These are phyloP conservation scores for Chrysomela aeneicollis DNA, from an alignment of 2,888 invertebrate species.

Conservation along the genomic window DNA sequence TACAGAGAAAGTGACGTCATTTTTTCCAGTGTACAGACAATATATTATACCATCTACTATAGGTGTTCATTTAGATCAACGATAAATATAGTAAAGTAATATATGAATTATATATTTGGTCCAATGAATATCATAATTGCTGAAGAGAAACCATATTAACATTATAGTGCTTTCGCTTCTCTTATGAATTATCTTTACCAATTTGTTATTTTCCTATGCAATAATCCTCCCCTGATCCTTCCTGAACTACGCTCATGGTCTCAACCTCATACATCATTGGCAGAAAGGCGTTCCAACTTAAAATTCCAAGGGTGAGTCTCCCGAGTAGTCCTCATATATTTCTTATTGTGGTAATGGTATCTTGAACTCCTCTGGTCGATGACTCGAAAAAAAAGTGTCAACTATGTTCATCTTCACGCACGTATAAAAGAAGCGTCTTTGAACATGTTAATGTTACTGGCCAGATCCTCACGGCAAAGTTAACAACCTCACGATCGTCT, in stretches of 20 bases:
- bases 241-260: neutral
- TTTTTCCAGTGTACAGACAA: too few relatives aligned
- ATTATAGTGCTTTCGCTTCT: neutral
- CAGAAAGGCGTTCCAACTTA: conserved; percentile 14
- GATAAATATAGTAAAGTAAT: too few relatives aligned
- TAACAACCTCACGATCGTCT: conserved; percentile 28
- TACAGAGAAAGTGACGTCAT: too few relatives aligned
- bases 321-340: conserved; percentile 15
- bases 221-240: neutral
- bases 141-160: too few relatives aligned
- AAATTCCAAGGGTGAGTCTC: conserved; percentile 26
- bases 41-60: too few relatives aligned
- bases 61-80: too few relatives aligned
- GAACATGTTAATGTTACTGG: conserved; percentile 30
- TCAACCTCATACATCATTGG: conserved; percentile 5
- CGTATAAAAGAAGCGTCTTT: conserved; percentile 33
- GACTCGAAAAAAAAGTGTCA: conserved; percentile 41
- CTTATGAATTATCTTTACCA: too few relatives aligned
- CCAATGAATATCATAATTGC: too few relatives aligned
- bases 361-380: conserved; percentile 40
- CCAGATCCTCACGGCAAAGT: conserved; percentile 30
- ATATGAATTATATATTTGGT: too few relatives aligned
- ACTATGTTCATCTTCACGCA: conserved; percentile 20
- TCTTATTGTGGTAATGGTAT: conserved; percentile 32
- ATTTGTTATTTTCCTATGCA: too few relatives aligned